phyloP scores from a whole-genome alignment of 2,888 invertebrate species.

The Ophioninae sp. region DNA sequence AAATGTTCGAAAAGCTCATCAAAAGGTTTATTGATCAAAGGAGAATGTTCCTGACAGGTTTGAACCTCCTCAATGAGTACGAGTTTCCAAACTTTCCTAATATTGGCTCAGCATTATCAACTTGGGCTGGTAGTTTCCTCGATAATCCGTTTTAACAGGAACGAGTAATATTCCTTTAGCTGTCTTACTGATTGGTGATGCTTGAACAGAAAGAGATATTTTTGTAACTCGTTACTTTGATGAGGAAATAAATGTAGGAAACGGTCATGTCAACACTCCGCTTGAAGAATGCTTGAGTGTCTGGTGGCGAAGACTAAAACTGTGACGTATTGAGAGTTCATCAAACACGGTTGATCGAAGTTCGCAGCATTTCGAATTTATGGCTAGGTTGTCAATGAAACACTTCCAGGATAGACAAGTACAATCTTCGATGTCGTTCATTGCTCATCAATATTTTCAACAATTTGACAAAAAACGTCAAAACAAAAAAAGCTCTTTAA shows the following conservation, averaged over 20 bases:
- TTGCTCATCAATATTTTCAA: too few relatives aligned
- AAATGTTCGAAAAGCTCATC: background rate
- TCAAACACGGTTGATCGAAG: slow-evolving; percentile 16
- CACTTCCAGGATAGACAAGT: background rate
- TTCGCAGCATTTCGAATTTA: background rate
- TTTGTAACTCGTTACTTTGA: background rate
- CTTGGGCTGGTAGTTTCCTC: background rate
- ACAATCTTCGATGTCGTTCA: too few relatives aligned
- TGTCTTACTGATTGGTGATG: background rate
- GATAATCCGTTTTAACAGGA: background rate
- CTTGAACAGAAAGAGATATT: background rate
- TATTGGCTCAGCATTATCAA: background rate
- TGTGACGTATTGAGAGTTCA: slow-evolving; percentile 7
- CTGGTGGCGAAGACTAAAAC: background rate
- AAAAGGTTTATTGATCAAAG: background rate
- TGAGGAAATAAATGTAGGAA: slow-evolving; percentile 1
- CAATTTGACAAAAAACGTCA: too few relatives aligned
- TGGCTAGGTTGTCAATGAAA: background rate
- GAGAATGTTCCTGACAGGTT: background rate
- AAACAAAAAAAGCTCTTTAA: too few relatives aligned
- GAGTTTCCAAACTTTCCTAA: background rate
- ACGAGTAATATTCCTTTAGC: background rate
- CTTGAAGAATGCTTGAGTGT: background rate
- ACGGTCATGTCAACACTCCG: background rate
- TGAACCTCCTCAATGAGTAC: background rate